Evolutionary conservation across 2,113 vertebrate genomes (phyloP).

Genomic region (Dipodomys merriami): DNA sequence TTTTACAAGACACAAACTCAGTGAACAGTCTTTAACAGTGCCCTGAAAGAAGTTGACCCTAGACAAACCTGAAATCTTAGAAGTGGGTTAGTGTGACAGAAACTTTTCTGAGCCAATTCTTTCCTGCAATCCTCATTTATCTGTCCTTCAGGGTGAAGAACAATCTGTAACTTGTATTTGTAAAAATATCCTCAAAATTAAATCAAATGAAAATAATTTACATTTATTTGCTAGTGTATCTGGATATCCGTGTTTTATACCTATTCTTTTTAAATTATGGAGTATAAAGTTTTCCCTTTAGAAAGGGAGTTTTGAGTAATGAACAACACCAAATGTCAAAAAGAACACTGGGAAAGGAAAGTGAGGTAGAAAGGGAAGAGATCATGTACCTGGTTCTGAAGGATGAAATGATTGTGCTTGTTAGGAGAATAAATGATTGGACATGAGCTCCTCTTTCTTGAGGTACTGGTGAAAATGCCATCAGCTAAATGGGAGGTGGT

Average conservation of each 20-base stretch:
- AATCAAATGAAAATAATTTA: background rate
- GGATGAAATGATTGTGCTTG: background rate
- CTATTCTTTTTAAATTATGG: background rate
- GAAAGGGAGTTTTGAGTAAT: background rate
- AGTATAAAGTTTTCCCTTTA: background rate
- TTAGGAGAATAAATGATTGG: background rate
- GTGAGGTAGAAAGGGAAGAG: background rate
- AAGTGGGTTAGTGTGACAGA: background rate
- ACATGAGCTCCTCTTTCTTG: background rate
- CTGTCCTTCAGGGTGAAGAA: background rate
- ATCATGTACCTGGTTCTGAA: background rate
- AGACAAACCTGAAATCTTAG: background rate
- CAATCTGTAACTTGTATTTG: background rate
- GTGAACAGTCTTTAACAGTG: background rate
- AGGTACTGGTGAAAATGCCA: background rate
- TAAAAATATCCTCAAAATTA: background rate
- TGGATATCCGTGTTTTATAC: background rate
- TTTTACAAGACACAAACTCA: background rate
- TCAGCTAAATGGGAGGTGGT: background rate
- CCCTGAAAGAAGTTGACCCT: background rate
- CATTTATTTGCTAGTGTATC: background rate
- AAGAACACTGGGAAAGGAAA: background rate
- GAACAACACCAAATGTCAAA: background rate
- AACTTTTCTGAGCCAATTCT: background rate
- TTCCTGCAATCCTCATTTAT: rapidly evolving